These are phyloP conservation scores for Gobionotothen gibberifrons DNA, from an alignment of 2,797 vertebrate species.

Conservation along the genomic window DNA sequence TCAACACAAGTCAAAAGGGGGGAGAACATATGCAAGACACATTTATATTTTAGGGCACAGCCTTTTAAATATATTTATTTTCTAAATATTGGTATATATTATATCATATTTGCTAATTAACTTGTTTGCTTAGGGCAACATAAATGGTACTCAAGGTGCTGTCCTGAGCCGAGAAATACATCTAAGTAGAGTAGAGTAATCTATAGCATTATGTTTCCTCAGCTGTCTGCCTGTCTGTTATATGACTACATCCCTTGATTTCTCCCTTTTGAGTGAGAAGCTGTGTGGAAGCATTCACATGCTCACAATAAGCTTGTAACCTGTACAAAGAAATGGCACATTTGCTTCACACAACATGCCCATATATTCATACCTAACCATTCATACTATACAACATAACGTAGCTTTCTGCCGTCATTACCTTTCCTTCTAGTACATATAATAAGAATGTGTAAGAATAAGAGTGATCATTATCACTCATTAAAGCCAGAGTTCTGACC, in stretches of 20 bases:
- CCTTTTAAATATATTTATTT: background rate
- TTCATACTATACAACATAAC: background rate
- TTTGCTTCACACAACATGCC: background rate
- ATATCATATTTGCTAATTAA: no score
- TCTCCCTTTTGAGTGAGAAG: conserved; percentile 1
- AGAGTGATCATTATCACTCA: background rate
- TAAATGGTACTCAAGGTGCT: conserved; percentile 4
- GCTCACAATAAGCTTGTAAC: background rate
- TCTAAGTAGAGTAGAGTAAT: conserved; percentile 53
- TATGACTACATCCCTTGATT: conserved; percentile 48
- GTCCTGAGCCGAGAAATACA: conserved; percentile 42
- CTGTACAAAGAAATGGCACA: conserved; percentile 6
- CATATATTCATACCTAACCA: background rate
- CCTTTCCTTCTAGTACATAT: background rate
- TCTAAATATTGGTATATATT: no score
- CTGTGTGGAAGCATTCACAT: conserved; percentile 1
- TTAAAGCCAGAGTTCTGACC: background rate
- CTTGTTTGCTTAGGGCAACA: no score
- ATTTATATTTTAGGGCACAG: background rate
- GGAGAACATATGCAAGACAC: background rate
- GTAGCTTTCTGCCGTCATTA: background rate
- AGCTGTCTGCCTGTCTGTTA: conserved; percentile 52
- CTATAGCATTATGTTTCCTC: conserved; percentile 61
- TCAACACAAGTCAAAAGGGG: background rate
- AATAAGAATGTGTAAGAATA: background rate